Conservation (phyloP, 2,888 invertebrate species). For the Ashinkailepas kermadecensis region DNA sequence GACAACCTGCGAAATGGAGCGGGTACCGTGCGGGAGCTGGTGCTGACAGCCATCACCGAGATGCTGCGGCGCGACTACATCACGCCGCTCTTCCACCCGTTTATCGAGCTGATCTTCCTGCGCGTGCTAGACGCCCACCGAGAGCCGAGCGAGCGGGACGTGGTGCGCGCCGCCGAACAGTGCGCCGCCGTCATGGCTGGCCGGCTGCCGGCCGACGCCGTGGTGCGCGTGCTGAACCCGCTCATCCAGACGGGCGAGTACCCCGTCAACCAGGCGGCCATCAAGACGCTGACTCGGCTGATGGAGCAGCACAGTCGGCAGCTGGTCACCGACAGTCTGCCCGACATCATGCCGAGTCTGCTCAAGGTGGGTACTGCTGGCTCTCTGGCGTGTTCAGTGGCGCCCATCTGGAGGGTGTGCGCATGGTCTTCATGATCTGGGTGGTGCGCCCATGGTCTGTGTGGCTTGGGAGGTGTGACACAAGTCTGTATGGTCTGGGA, state of each 20-base stretch:
- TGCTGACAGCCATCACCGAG: constrained; percentile 73
- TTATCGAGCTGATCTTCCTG: constrained; percentile 81
- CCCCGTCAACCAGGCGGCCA: constrained; percentile 82
- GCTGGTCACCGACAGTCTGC: constrained; percentile 48
- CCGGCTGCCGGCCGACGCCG: constrained; percentile 69
- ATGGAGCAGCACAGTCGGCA: constrained; percentile 61
- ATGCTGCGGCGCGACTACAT: constrained; percentile 70
- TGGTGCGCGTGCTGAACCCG: constrained; percentile 66
- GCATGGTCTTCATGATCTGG: too few relatives aligned
- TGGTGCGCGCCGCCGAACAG: constrained; percentile 65
- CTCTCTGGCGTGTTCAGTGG: too few relatives aligned
- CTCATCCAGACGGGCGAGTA: constrained; percentile 79
- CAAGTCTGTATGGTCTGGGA: too few relatives aligned
- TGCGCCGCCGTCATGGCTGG: constrained; percentile 61
- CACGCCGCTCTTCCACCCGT: constrained; percentile 71
- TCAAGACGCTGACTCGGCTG: constrained; percentile 80
- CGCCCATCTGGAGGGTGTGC: too few relatives aligned
- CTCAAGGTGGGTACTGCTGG: constrained; percentile 54
- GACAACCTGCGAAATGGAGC: constrained; percentile 62
- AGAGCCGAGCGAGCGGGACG: constrained; percentile 47
- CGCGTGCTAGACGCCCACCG: constrained; percentile 82
- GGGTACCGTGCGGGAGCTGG: constrained; percentile 48
- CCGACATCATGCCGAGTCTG: constrained; percentile 77
- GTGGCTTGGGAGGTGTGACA: too few relatives aligned
- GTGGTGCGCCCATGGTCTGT: too few relatives aligned